Conservation (phyloP, 1,140 invertebrate species). For the Cephus cinctus region DNA sequence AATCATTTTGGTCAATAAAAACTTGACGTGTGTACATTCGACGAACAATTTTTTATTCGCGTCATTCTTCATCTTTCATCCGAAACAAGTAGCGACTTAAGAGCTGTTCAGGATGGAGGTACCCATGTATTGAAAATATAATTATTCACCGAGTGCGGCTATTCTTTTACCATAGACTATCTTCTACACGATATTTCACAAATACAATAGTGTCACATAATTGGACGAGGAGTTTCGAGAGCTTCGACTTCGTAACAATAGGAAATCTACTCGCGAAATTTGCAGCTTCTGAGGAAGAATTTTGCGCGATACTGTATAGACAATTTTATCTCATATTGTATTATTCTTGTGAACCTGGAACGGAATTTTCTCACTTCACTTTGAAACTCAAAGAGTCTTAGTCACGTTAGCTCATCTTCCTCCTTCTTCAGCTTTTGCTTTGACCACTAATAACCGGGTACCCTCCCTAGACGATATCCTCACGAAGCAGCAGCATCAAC, state of each 20-base stretch:
- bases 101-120: constrained; percentile 2
- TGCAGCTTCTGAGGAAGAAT: constrained; percentile 16
- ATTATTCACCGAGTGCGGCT: constrained; percentile 18
- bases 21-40: not conserved
- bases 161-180: constrained; percentile 1
- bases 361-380: no score
- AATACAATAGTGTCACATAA: constrained; percentile 19
- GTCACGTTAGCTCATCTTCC: no score
- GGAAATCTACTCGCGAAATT: constrained; percentile 21
- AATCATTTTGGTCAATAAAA: no score
- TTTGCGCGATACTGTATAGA: constrained; percentile 15
- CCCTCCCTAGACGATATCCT: no score
- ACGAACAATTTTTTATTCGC: not conserved
- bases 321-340: constrained; percentile 7
- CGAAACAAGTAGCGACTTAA: constrained; percentile 2
- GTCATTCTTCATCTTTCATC: not conserved
- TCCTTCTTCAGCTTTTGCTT: no score
- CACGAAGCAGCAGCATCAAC: no score
- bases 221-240: constrained; percentile 23
- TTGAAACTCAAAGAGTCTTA: no score
- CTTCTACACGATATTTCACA: constrained; percentile 20
- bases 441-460: no score
- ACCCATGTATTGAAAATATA: constrained; percentile 26
- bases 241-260: constrained; percentile 19
- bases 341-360: no score